Base-by-base conservation (phyloP, 2,113 vertebrate genomes). In the Oreochromis tanganicae region DNA sequence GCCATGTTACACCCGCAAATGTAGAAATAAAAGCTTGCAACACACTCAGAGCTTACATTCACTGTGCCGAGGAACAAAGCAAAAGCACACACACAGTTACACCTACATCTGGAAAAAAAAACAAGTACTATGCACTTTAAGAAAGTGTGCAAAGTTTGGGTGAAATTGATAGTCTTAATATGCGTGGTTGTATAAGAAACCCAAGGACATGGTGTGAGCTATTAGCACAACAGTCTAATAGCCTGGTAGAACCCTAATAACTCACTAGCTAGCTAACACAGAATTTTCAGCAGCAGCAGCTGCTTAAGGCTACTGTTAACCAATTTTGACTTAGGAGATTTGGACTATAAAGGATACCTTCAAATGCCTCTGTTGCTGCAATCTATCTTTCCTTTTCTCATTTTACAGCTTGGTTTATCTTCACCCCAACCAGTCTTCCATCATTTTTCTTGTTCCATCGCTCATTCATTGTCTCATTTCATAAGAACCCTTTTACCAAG, bases 141-240 rank as follows among this genome's bases (percentile, higher is more conserved):
- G 14, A 85, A 86, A 88, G 84, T 84, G 83, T 32, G 59, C 61
- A 90, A 92, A 90, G 61, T 92, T 83, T 85, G 89, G 71, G n/a
- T 54, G 55, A 88, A 94, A 94, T 90, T 88, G 87, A 94, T 94
- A 61, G 91, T 91, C 94, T 93, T 95, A 95, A 95, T 94, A 93
- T 93, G 90, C 84, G 85, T 59, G 56, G 82, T 55, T 92, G 84
- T 91, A 86, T 75, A 80, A 87, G 46, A 87, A 81, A 86, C 91
- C 91, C 21, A 54, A 80, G 91, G 93, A 95, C 71, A 91, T 12
- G 43, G 86, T 83, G 82, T 83, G 59, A 88, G 87, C 91, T 88
- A 91, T 90, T 85, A 92, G 83, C 56, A 91, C 89, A 94, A 93
- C 89, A 82, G 84, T 63, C 68, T 85, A 89, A 91, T 82, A 83